A percentile compares a stretch with the other conserved stretches of the same genome.
phyloP scores from a whole-genome alignment of 2,113 vertebrate species.

The Plecotus auritus region DNA sequence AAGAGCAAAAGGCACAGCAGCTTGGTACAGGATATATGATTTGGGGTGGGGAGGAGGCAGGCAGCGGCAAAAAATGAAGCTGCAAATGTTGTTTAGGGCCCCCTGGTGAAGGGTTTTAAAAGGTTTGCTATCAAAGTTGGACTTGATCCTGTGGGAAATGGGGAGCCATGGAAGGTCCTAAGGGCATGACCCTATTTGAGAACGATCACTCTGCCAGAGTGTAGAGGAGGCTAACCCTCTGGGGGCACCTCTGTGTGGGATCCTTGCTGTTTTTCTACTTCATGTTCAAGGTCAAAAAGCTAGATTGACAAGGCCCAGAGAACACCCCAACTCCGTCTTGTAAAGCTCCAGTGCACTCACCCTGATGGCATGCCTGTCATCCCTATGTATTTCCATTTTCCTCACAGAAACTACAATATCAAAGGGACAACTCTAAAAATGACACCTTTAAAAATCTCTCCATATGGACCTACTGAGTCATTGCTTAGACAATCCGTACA shows the following conservation, averaged over 20 bases:
- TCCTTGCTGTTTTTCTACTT: neutral
- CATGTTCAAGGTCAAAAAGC: neutral
- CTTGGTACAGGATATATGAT: too few relatives aligned
- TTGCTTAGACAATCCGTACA: neutral
- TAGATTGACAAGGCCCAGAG: neutral
- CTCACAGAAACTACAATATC: neutral
- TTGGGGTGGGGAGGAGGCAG: neutral
- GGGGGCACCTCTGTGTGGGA: neutral
- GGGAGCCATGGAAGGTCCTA: neutral
- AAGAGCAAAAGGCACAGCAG: neutral
- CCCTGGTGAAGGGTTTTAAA: neutral
- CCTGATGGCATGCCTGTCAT: fast-evolving
- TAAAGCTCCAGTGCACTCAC: neutral
- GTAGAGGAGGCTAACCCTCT: neutral
- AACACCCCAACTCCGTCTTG: neutral
- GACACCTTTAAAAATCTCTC: neutral
- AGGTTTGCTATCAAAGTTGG: neutral
- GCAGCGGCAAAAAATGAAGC: neutral
- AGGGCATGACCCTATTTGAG: neutral
- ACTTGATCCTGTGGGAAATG: neutral
- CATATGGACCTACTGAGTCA: neutral
- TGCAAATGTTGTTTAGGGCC: neutral
- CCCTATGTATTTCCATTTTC: neutral
- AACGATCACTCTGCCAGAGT: neutral
- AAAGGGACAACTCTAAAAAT: neutral